These are phyloP conservation scores for Esox lucius DNA, from an alignment of 2,797 vertebrate species.

Conservation along the genomic window DNA sequence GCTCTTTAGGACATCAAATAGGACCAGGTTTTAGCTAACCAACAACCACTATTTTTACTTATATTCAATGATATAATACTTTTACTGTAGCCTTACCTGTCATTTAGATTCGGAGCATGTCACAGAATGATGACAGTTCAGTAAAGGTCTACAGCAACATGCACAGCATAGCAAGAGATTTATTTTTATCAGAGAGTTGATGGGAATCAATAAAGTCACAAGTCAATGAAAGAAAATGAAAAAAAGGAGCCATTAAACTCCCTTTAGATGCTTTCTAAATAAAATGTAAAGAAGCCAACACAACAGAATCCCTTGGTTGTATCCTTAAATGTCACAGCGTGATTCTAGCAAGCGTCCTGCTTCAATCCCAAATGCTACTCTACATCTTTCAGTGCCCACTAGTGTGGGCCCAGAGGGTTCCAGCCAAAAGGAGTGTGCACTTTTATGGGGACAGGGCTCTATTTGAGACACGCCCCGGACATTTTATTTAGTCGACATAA, in stretches of 20 bases:
- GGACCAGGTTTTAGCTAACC: constrained; percentile 46
- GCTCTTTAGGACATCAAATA: constrained; percentile 28
- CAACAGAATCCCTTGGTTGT: constrained; percentile 17
- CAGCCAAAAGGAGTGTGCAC: not conserved
- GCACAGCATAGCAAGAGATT: not conserved
- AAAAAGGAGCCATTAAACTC: not conserved
- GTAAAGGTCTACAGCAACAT: not conserved
- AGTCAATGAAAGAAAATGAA: not conserved
- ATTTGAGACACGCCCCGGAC: not conserved
- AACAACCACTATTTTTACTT: constrained; percentile 12
- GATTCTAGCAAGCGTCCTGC: constrained; percentile 15
- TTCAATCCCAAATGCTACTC: not conserved
- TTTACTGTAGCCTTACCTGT: not conserved
- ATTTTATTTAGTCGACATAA: constrained; percentile 27
- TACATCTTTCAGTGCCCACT: not conserved
- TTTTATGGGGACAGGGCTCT: not conserved
- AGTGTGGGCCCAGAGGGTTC: not conserved
- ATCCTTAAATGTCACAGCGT: constrained; percentile 39
- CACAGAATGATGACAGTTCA: not conserved
- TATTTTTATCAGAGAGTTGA: not conserved
- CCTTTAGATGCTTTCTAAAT: not conserved
- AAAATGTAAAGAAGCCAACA: not conserved
- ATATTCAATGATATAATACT: not conserved
- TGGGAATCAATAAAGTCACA: not conserved
- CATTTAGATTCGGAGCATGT: not conserved